These are phyloP conservation scores for Hippocampus comes DNA, from an alignment of 2,113 vertebrate species.

Conservation along the genomic window DNA sequence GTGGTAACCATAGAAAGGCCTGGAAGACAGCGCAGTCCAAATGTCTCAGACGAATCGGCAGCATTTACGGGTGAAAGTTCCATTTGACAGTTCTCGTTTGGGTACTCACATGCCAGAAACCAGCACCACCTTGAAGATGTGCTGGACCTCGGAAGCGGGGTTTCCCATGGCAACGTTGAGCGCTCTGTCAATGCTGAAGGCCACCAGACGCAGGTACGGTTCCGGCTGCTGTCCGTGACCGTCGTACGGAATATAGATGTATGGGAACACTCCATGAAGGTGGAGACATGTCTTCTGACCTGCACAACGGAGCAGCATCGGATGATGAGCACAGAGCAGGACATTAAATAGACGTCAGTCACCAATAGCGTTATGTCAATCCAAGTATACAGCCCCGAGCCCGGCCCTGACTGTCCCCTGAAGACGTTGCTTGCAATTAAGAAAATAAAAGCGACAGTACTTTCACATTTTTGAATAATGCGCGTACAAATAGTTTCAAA, in stretches of 20 bases:
- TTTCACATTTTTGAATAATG: too few relatives aligned
- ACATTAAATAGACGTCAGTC: background rate
- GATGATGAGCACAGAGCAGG: background rate
- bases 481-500: too few relatives aligned
- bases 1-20: constrained; percentile 97
- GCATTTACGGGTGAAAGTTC: background rate
- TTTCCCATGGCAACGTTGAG: constrained; percentile 94
- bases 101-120: constrained; percentile 93
- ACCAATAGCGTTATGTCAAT: background rate
- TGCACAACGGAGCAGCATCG: constrained; percentile 48
- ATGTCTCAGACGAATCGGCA: background rate
- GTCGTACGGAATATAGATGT: constrained; percentile 92
- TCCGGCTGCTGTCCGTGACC: constrained; percentile 82
- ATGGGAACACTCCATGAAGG: constrained; percentile 92
- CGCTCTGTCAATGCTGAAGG: constrained; percentile 95
- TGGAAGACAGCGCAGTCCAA: constrained; percentile 58
- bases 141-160: constrained; percentile 85
- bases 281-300: constrained; percentile 98
- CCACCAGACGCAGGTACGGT: constrained; percentile 87
- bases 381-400: too few relatives aligned
- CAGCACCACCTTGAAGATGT: constrained; percentile 92
- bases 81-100: background rate
- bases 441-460: too few relatives aligned
- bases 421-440: too few relatives aligned
- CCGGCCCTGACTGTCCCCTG: too few relatives aligned